phyloP scores from a whole-genome alignment of 2,888 invertebrate genomes.

The Nyleta sp. region DNA sequence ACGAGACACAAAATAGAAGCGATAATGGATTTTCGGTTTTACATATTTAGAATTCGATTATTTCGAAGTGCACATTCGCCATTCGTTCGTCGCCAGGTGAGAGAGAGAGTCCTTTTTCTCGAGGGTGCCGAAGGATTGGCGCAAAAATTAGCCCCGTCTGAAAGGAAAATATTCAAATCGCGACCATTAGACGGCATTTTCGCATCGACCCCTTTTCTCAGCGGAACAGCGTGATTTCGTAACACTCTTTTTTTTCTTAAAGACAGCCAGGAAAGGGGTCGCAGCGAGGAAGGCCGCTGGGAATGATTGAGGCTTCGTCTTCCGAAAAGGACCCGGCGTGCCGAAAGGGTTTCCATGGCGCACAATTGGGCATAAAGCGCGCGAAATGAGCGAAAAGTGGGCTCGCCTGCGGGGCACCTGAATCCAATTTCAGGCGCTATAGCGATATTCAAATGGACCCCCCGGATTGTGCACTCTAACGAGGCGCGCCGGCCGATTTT shows the following conservation, averaged over 20 bases:
- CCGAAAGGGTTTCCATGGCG: constrained; percentile 51
- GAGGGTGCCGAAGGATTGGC: constrained; percentile 1
- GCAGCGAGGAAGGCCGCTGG: constrained; percentile 48
- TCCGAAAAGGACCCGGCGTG: constrained; percentile 52
- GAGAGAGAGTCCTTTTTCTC: not conserved
- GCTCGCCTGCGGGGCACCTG: constrained; percentile 70
- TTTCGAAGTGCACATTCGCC: not conserved
- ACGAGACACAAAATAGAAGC: constrained; percentile 69
- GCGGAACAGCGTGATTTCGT: constrained; percentile 53
- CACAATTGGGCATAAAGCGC: constrained; percentile 62
- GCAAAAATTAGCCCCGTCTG: constrained; percentile 19
- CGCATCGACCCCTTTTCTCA: constrained; percentile 49
- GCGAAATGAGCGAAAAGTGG: constrained; percentile 68
- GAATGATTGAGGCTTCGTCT: constrained; percentile 70
- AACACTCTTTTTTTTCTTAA: constrained; percentile 31
- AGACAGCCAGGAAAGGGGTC: constrained; percentile 52
- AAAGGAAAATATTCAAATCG: constrained; percentile 56
- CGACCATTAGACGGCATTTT: constrained; percentile 45
- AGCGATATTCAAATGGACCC: constrained; percentile 81
- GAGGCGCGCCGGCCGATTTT: constrained; percentile 67
- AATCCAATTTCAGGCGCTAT: constrained; percentile 82
- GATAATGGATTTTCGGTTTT: constrained; percentile 69
- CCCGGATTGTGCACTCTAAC: constrained; percentile 78
- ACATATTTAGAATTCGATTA: constrained; percentile 53
- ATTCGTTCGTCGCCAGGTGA: constrained; percentile 22